phyloP scores from a whole-genome alignment of 2,888 invertebrate species.

The Brenthis daphne region DNA sequence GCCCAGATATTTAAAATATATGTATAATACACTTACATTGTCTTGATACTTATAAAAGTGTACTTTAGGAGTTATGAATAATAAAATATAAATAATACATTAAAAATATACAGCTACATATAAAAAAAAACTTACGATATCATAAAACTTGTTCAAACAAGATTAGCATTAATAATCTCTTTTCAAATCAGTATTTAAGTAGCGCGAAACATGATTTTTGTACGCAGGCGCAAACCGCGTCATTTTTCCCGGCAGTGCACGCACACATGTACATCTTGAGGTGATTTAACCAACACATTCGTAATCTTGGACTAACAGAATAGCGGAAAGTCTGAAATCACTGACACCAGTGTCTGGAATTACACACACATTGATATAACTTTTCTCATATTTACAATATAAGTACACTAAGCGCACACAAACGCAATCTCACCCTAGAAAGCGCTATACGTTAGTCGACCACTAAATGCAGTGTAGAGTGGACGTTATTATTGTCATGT shows the following conservation, averaged over 20 bases:
- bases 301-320: constrained; percentile 46
- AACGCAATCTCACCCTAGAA: constrained; percentile 56
- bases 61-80: neutral
- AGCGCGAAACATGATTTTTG: constrained; percentile 61
- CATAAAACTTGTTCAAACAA: constrained; percentile 1
- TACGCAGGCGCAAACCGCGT: constrained; percentile 58
- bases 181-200: constrained; percentile 60
- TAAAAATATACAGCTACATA: neutral
- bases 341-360: constrained; percentile 54
- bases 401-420: constrained; percentile 59
- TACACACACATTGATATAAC: constrained; percentile 52
- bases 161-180: constrained; percentile 37
- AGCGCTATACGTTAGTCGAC: constrained; percentile 61
- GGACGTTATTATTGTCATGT: constrained; percentile 21
- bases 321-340: constrained; percentile 54
- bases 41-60: too few species aligned
- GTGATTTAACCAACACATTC: constrained; percentile 59
- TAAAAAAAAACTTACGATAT: neutral
- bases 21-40: too few species aligned
- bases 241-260: constrained; percentile 55
- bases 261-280: constrained; percentile 54
- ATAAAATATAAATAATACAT: neutral
- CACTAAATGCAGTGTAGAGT: constrained; percentile 34
- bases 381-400: constrained; percentile 44
- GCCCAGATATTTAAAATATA: too few species aligned